Conservation (phyloP, 2,113 vertebrate species). For the Colaptes auratus region DNA sequence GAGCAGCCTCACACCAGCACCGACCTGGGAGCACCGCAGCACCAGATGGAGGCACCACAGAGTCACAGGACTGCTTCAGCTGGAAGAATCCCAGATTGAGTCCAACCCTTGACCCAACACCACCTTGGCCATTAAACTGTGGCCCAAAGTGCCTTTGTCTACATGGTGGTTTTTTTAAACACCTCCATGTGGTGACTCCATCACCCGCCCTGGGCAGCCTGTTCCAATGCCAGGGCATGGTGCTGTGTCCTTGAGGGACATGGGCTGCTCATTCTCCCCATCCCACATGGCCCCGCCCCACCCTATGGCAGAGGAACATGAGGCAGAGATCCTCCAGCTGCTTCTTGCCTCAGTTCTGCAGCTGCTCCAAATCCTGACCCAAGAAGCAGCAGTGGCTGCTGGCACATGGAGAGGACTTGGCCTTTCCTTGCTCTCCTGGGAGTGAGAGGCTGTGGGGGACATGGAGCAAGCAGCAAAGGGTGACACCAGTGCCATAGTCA, state of each 20-base stretch:
- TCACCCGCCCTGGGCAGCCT: background rate
- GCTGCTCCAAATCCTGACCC: background rate
- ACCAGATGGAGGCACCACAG: background rate
- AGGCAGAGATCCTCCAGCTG: background rate
- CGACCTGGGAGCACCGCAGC: accelerated
- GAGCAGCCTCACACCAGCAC: background rate
- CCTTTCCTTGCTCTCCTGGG: accelerated
- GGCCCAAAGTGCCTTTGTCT: too few species aligned
- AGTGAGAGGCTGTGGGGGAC: background rate
- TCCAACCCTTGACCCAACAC: too few species aligned
- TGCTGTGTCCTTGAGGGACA: too few species aligned
- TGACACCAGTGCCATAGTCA: accelerated
- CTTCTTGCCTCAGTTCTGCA: background rate
- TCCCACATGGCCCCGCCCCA: background rate
- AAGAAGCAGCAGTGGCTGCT: accelerated
- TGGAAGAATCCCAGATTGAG: too few species aligned
- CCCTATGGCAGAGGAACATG: too few species aligned
- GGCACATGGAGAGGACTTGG: accelerated
- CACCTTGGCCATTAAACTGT: too few species aligned
- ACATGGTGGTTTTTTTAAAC: too few species aligned
- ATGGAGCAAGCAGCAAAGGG: background rate
- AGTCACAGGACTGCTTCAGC: too few species aligned
- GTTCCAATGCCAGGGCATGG: too few species aligned
- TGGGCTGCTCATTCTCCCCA: too few species aligned
- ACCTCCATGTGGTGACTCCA: background rate